Conservation (phyloP, 2,888 invertebrate species). For the Agriotes lineatus region DNA sequence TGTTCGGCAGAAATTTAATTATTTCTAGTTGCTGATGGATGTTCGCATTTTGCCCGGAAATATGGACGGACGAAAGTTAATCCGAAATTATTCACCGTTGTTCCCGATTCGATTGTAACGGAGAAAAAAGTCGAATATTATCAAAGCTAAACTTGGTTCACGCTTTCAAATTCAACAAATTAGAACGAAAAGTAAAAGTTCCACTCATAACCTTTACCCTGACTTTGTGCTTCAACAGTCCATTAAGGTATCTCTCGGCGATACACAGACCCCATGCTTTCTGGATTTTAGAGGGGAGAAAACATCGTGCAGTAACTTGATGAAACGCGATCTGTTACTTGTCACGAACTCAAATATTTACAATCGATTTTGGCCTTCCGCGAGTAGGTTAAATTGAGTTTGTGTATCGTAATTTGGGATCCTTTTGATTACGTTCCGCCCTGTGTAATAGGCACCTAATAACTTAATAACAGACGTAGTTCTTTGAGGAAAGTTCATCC, state of each 20-base stretch:
- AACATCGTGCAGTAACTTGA: neutral
- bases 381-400: conserved; percentile 7
- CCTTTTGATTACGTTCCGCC: conserved; percentile 11
- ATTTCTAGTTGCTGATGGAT: neutral
- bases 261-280: neutral
- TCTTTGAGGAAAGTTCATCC: neutral
- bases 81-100: neutral
- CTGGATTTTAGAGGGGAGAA: neutral
- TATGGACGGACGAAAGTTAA: neutral
- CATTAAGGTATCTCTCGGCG: neutral
- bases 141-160: neutral
- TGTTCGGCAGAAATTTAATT: conserved; percentile 2
- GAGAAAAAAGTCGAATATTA: no score
- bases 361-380: neutral
- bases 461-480: conserved; percentile 1
- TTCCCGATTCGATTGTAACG: no score
- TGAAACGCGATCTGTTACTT: neutral
- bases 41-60: conserved; percentile 2
- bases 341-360: conserved; percentile 10
- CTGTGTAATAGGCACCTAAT: neutral
- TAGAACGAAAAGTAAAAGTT: conserved; percentile 12
- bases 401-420: conserved; percentile 3
- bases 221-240: neutral
- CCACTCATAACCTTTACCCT: conserved; percentile 6
- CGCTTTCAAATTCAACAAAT: neutral